phyloP scores from a whole-genome alignment of 2,888 invertebrate genomes.

The Pediacus dermestoides region DNA sequence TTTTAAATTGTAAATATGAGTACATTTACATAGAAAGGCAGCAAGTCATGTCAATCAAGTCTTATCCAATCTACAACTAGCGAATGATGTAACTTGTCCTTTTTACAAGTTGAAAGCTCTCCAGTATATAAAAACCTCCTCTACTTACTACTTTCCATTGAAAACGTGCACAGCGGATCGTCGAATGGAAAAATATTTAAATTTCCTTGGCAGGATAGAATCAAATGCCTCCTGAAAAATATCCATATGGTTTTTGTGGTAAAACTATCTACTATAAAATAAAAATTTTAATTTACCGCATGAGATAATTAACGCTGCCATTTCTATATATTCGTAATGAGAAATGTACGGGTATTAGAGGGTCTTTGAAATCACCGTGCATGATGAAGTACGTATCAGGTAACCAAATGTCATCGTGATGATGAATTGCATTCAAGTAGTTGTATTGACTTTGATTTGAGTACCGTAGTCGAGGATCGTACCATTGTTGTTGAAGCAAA shows the following conservation, averaged over 20 bases:
- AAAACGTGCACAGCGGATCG: conserved; percentile 92
- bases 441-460: conserved; percentile 85
- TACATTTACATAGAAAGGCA: too few relatives aligned
- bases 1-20: too few relatives aligned
- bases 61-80: too few relatives aligned
- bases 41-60: too few relatives aligned
- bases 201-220: conserved; percentile 89
- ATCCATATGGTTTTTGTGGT: too few relatives aligned
- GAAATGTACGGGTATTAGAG: conserved; percentile 89
- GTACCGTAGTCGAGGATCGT: conserved; percentile 83
- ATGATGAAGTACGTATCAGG: conserved; percentile 95
- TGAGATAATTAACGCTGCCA: conserved; percentile 90
- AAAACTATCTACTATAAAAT: not conserved
- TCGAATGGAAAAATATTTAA: conserved; percentile 94
- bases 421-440: conserved; percentile 88
- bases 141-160: conserved; percentile 94
- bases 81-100: too few relatives aligned
- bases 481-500: conserved; percentile 90
- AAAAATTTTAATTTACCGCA: conserved; percentile 60
- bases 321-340: conserved; percentile 88
- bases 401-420: conserved; percentile 88
- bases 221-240: conserved; percentile 76
- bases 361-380: conserved; percentile 95
- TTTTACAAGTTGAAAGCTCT: too few relatives aligned
- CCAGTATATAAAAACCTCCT: too few relatives aligned